Conservation (phyloP, 2,888 invertebrate species). For the Pherbina coryleti region DNA sequence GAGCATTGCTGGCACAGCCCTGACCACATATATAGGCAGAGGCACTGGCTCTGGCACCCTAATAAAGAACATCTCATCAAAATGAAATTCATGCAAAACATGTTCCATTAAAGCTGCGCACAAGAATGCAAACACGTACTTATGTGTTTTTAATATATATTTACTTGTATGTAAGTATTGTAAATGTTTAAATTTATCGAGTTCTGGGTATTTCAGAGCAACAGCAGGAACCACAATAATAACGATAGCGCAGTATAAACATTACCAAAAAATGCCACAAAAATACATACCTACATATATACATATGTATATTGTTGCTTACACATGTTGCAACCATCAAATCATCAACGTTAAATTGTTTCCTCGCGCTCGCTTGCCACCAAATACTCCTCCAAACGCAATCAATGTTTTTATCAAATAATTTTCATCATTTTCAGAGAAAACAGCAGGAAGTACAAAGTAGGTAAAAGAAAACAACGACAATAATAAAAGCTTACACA, state of each 20-base stretch:
- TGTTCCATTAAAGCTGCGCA: no score
- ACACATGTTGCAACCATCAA: background rate
- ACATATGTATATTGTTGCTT: no score
- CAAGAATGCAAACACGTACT: no score
- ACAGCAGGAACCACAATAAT: background rate
- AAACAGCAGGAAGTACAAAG: background rate
- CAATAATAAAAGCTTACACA: no score
- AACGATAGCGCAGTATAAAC: background rate
- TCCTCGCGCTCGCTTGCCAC: background rate
- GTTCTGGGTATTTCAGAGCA: background rate
- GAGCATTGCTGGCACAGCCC: background rate
- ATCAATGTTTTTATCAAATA: constrained; percentile 16
- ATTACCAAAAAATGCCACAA: background rate
- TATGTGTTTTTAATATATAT: no score
- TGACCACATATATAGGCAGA: background rate
- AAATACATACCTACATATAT: background rate
- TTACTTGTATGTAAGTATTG: background rate
- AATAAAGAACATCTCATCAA: no score
- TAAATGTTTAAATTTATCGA: background rate
- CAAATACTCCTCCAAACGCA: constrained; percentile 1
- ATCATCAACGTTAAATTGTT: background rate
- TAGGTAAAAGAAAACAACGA: background rate
- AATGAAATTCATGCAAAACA: no score
- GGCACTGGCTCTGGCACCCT: no score
- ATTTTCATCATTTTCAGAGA: constrained; percentile 13